phyloP scores from a whole-genome alignment of 2,797 vertebrate genomes.

The Balearica regulorum region DNA sequence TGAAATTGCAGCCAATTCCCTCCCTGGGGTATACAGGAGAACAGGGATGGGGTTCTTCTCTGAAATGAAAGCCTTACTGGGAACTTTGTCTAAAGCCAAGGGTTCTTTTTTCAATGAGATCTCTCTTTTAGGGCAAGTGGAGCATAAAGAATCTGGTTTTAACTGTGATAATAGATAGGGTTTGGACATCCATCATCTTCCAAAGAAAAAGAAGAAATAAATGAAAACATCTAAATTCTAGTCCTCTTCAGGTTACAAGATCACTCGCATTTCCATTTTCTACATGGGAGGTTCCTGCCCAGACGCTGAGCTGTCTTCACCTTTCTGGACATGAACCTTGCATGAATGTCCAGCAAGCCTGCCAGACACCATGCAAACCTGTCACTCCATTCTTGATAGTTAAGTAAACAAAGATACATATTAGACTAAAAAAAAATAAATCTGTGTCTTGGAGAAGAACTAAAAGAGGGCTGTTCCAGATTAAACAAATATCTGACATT shows the following conservation, averaged over 20 bases:
- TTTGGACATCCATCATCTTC: background rate
- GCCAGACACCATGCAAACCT: background rate
- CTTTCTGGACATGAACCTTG: background rate
- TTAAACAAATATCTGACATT: conserved; percentile 7
- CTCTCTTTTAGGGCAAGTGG: background rate
- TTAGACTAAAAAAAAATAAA: background rate
- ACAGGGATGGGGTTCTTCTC: background rate
- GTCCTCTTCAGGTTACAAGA: background rate
- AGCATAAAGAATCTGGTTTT: background rate
- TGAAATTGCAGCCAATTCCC: background rate
- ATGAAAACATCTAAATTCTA: background rate
- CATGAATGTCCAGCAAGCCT: background rate
- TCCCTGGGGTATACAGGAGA: background rate
- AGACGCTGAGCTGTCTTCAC: background rate
- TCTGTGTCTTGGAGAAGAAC: background rate
- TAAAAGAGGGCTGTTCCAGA: background rate
- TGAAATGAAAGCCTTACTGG: background rate
- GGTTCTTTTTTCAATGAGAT: background rate
- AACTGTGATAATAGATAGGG: background rate
- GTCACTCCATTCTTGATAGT: background rate
- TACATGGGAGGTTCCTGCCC: background rate
- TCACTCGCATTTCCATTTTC: background rate
- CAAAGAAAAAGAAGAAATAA: background rate
- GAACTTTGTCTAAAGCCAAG: background rate
- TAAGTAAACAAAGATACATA: background rate